Evolutionary conservation across 64 coral and sea anemone genomes (phyloP), one percentile per base, ranked within the genome.

Genomic region (Montipora sp.): DNA sequence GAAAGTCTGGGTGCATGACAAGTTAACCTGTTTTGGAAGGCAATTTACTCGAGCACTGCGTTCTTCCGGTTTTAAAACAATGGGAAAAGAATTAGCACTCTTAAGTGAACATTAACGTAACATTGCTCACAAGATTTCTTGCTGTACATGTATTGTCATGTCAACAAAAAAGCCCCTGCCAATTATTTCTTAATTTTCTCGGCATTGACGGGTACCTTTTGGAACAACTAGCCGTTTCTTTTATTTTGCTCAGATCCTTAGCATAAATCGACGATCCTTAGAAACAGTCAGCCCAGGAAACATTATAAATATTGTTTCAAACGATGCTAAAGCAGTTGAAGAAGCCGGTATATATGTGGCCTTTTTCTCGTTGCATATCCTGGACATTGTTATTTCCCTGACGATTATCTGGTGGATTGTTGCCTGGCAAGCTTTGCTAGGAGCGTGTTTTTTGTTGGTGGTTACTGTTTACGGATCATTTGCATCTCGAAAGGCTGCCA

Each of bases 241-340:
- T 63, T 23, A 49, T 45, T 14, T 12, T 76, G 27, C 59, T 19
- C 21, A 90, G 88, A 90, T 90, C 45, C 48, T 66, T 8, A 47
- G 18, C 5, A 20, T 66, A 1, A 79, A 68, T 48, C 57, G 88
- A 80, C 22, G 46, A 24, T 21, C 47, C 18, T 67, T 83, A 80
- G 77, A 79, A 49, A 19, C 81, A 48, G 15, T n/a, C 46, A 81
- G 50, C 71, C 71, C 89, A 10, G 89, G 70, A 53, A 79, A 74
- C 58, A 80, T 71, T 49, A 81, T 90, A 10, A 90, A 90, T 57
- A 21, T 90, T 16, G 89, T 80, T 80, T 90, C 89, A 36, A 90
- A 90, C 77, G 89, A 90, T 72, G 77, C 80, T 70, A 46, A 81
- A 57, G 47, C 77, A 18, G 55, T 90, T 73, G 68, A 73, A 65